Evolutionary conservation across 2,797 vertebrate species (phyloP), one percentile per base, ranked within the genome.

Genomic region (Cyprinodon diabolis): DNA sequence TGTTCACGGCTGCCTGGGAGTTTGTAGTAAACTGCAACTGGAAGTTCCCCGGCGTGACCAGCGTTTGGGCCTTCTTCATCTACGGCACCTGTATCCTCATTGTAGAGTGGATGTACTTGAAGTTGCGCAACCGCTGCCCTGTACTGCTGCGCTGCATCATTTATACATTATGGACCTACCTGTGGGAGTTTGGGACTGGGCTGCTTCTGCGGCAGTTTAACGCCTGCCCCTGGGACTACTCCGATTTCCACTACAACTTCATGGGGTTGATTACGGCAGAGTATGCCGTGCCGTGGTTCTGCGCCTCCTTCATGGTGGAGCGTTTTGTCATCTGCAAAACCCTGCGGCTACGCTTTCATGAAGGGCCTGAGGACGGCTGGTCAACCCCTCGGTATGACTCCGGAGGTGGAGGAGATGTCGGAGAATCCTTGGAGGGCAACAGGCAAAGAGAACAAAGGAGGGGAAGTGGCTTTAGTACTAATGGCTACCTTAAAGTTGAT

Each of bases 1-100:
- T 99, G 97, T 99, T 99, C 94, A 99, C 98, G 0, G 98, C 98
- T 0, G 96, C 97, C 84, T 99, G 98, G 98, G 98, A 99, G 77
- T 99, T 99, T 51, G 97, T 96, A 77, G 96, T 97, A 77, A 96
- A 97, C 93, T 95, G 96, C 87, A 98, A 99, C 95, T 99, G 98
- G 98, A 98, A 98, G 86, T 98, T 99, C 82, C 98, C 98, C 0
- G 98, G 98, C 1, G 97, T 99, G 81, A 99, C 98, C 75, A 99
- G 98, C 37, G 97, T 99, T 70, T 99, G 98, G 98, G 98, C 98
- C 0, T 95, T 99, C 75, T 98, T 99, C 94, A 98, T 99, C 93
- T 99, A 99, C 58, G 98, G 98, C 81, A 99, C 98, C 23, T 99
- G 98, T 92, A 99, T 99, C 92, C 95, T 99, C 74, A 98, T 96